Conservation (phyloP, 2,888 invertebrate species). For the Sipha maydis region DNA sequence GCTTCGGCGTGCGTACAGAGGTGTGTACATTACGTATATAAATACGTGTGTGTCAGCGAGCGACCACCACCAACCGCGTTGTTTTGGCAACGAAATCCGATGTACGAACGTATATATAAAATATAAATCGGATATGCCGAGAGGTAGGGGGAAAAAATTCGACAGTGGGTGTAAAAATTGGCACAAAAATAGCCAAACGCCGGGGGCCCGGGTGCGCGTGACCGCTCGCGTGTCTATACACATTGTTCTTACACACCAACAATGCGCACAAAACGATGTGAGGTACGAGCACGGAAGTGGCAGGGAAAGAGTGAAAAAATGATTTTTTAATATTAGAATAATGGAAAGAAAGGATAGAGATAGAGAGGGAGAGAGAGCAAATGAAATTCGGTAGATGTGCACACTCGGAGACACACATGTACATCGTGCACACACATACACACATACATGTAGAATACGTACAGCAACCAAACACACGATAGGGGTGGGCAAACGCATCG, state of each 20-base stretch:
- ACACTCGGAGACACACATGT: neutral
- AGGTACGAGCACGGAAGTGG: no score
- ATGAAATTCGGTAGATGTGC: neutral
- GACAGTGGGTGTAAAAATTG: slow-evolving; percentile 56
- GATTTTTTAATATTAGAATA: neutral
- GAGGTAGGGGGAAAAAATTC: slow-evolving; percentile 26
- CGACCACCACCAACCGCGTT: neutral
- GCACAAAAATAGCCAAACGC: slow-evolving; percentile 36
- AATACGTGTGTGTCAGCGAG: neutral
- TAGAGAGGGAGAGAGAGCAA: neutral
- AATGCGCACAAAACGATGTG: neutral
- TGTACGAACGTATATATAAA: neutral
- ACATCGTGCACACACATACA: no score
- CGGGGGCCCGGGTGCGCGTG: neutral
- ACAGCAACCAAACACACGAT: neutral
- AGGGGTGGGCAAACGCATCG: slow-evolving; percentile 1
- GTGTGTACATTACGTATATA: neutral
- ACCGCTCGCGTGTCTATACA: neutral
- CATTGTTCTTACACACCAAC: slow-evolving; percentile 25
- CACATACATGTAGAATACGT: neutral
- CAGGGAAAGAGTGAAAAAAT: neutral
- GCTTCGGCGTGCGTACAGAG: neutral
- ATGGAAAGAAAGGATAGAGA: neutral
- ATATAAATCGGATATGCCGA: neutral
- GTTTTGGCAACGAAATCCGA: slow-evolving; percentile 38